Evolutionary conservation across 2,797 vertebrate species (phyloP).

Genomic region (Netta rufina): DNA sequence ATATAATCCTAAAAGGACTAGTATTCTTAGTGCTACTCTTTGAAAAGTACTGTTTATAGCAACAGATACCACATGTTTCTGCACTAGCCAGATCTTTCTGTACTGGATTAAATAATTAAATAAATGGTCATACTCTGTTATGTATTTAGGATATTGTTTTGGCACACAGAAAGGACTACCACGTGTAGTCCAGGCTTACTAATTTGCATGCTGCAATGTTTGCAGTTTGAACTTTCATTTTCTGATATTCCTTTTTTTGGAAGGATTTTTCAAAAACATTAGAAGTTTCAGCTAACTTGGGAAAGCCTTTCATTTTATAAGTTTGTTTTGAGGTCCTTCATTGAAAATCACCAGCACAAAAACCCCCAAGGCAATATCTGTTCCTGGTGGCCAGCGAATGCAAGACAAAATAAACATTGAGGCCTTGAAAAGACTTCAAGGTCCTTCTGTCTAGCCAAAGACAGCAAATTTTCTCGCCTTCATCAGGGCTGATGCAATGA

Average conservation of each 20-base stretch:
- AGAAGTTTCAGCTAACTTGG: conserved; percentile 7
- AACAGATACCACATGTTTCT: neutral
- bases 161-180: neutral
- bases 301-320: conserved; percentile 9
- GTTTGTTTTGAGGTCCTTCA: neutral
- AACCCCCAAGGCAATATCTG: neutral
- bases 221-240: neutral
- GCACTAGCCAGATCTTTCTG: neutral
- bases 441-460: neutral
- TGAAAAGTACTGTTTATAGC: neutral
- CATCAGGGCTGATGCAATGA: neutral
- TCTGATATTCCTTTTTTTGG: neutral
- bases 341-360: neutral
- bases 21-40: neutral
- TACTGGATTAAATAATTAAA: neutral
- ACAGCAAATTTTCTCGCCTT: neutral
- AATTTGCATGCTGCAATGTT: neutral
- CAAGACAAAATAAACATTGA: neutral
- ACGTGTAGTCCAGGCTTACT: neutral
- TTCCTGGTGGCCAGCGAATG: neutral
- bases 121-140: neutral
- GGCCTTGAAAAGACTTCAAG: neutral
- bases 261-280: conserved; percentile 42
- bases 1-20: neutral
- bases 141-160: neutral